Percentiles rank a stretch among this genome's conserved stretches.
Evolutionary conservation across 2,113 vertebrate genomes (phyloP).

Genomic region (Sigmodon hispidus): DNA sequence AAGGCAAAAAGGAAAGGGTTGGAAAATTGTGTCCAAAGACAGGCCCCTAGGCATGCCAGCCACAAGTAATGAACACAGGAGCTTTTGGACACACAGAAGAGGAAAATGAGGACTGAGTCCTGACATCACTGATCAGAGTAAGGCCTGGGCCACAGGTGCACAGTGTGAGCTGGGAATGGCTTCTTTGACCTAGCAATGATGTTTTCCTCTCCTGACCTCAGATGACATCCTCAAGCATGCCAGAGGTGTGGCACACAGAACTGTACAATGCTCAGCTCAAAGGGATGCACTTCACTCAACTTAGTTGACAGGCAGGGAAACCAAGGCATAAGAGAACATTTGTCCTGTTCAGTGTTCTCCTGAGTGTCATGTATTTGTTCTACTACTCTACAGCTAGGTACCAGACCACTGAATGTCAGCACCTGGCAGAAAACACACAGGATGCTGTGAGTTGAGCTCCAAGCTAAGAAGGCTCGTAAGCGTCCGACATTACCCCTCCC

Average conservation of each 20-base stretch:
- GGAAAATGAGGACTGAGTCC: no score
- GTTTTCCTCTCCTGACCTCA: neutral
- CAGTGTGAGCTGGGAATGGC: neutral
- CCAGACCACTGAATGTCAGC: neutral
- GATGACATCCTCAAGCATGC: neutral
- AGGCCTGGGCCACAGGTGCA: rapidly evolving
- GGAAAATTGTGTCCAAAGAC: neutral
- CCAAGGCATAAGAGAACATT: neutral
- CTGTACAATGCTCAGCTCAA: neutral
- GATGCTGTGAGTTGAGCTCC: neutral
- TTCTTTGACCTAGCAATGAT: neutral
- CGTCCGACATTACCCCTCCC: neutral
- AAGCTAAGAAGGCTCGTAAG: neutral
- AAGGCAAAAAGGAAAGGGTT: neutral
- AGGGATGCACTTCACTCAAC: neutral
- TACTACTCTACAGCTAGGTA: no score
- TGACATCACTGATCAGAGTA: neutral
- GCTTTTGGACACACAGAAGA: neutral
- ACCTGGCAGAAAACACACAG: neutral
- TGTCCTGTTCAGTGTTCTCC: neutral
- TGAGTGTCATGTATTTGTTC: neutral
- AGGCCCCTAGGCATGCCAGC: neutral
- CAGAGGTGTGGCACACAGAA: neutral
- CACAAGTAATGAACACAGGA: neutral
- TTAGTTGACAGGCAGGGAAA: neutral